Percentiles rank a stretch among this genome's conserved stretches.
Conservation (phyloP, 2,113 vertebrate genomes). For the crab-eating macaque (Macaca fascicularis) region DNA sequence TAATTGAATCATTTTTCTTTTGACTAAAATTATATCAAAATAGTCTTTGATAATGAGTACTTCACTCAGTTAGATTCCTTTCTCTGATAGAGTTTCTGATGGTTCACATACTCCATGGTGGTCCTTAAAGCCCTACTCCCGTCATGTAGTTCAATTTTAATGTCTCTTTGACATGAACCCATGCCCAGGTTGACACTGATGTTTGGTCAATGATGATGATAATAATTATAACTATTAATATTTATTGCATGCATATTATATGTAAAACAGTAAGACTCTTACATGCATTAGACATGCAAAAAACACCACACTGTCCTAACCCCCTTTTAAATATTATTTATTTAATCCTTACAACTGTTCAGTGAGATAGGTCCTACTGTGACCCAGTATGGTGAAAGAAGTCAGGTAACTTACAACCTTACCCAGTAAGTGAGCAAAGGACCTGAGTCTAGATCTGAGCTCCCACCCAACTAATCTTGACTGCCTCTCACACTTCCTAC, state of each 20-base stretch:
- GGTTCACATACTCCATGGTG: neutral
- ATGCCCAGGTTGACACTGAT: neutral
- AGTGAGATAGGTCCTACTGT: neutral
- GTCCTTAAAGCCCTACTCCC: neutral
- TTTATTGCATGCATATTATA: neutral
- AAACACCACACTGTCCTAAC: neutral
- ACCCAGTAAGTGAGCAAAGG: neutral
- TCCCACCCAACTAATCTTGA: neutral
- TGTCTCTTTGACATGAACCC: neutral
- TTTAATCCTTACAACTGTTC: neutral
- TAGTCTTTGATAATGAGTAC: neutral
- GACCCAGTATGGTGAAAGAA: neutral
- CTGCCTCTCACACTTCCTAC: neutral
- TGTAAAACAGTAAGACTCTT: neutral
- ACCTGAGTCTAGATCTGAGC: neutral
- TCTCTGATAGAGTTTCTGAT: neutral
- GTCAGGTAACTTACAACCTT: neutral
- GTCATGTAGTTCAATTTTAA: neutral
- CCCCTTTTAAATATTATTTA: neutral
- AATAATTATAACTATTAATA: neutral
- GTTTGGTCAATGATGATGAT: neutral
- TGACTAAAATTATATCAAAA: slow-evolving; percentile 17
- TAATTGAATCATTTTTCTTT: slow-evolving; percentile 10
- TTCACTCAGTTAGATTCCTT: neutral
- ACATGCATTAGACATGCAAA: neutral